Conservation (phyloP, 2,113 vertebrate species). For the Miniopterus natalensis region DNA sequence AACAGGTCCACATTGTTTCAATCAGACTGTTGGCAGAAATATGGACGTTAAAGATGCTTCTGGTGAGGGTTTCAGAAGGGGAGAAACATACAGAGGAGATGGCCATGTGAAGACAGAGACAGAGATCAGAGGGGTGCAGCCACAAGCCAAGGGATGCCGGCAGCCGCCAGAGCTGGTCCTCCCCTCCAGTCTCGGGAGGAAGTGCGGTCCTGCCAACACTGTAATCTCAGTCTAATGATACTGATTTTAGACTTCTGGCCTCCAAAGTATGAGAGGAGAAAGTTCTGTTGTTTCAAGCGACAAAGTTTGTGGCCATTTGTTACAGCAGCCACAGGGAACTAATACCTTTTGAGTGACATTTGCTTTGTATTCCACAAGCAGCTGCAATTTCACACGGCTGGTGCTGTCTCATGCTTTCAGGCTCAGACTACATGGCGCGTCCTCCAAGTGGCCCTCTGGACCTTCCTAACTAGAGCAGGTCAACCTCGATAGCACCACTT, state of each 20-base stretch:
- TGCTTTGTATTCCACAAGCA: not conserved
- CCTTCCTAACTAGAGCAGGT: not conserved
- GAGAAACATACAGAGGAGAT: not conserved
- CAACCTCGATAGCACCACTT: not conserved
- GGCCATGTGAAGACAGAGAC: rapidly evolving
- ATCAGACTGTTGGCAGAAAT: not conserved
- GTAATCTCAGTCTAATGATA: too few relatives aligned
- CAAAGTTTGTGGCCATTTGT: not conserved
- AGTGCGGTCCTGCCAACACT: rapidly evolving
- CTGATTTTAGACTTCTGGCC: not conserved
- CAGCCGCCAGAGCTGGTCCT: not conserved
- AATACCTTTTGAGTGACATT: too few relatives aligned
- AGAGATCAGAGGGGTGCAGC: rapidly evolving
- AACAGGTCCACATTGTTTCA: not conserved
- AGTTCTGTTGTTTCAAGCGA: not conserved
- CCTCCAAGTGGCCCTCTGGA: not conserved
- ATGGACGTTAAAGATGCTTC: too few relatives aligned
- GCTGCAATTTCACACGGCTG: rapidly evolving
- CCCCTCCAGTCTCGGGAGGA: rapidly evolving
- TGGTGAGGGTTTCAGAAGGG: not conserved
- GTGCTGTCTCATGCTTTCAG: not conserved
- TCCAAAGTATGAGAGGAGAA: not conserved
- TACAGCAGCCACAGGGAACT: not conserved
- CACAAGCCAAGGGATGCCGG: not conserved
- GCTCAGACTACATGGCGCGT: not conserved